Evolutionary conservation across 2,113 vertebrate genomes (phyloP).

Genomic region (Coptodon bakossiorum): DNA sequence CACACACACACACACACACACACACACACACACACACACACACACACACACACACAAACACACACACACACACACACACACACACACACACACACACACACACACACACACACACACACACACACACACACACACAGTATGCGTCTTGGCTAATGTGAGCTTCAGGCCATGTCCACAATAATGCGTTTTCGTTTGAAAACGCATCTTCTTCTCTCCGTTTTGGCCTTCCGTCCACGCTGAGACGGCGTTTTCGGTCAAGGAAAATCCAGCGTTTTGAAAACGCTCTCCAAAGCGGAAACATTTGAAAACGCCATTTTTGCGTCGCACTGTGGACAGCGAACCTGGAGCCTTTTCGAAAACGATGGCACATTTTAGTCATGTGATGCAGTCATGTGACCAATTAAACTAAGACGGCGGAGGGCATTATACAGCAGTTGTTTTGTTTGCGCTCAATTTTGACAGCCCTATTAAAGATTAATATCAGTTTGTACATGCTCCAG

Average conservation of each 20-base stretch:
- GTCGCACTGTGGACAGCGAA: not conserved
- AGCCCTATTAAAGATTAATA: not conserved
- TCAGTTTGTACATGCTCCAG: not conserved
- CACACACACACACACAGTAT: slow-evolving; percentile 1
- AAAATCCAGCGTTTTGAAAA: not conserved
- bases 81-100: too few species aligned
- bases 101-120: too few species aligned
- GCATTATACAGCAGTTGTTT: not conserved
- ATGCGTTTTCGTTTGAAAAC: not conserved
- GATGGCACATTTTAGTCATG: not conserved
- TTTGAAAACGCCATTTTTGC: not conserved
- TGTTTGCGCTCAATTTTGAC: not conserved
- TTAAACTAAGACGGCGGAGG: accelerated
- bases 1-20: not conserved
- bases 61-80: too few species aligned
- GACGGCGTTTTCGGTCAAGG: not conserved
- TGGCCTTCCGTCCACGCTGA: not conserved
- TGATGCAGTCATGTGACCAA: not conserved
- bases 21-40: not conserved
- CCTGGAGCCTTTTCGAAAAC: not conserved
- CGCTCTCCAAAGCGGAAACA: not conserved
- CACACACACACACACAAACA: not conserved
- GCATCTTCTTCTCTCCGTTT: not conserved
- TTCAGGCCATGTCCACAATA: not conserved
- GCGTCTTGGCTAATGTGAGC: slow-evolving; percentile 15